Percentiles rank a stretch among this genome's conserved stretches.
Conservation (phyloP, 2,113 vertebrate species). For the Noctilio leporinus region DNA sequence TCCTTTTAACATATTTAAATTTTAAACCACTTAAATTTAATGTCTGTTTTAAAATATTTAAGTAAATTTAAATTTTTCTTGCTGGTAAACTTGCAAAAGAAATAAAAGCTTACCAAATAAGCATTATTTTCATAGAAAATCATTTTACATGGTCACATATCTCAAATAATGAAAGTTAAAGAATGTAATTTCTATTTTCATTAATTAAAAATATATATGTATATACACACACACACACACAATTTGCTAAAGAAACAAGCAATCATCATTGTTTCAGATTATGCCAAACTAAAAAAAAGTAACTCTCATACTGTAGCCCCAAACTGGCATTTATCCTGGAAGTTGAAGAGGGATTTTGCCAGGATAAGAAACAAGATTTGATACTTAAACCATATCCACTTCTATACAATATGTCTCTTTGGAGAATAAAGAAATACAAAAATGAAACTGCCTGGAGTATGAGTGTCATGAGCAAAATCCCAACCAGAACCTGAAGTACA, state of each 20-base stretch:
- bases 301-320: background rate
- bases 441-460: background rate
- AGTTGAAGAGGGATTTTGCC: background rate
- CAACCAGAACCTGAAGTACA: background rate
- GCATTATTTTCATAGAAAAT: background rate
- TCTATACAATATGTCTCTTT: background rate
- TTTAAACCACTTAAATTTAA: background rate
- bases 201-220: constrained; percentile 4
- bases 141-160: background rate
- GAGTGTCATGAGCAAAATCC: background rate
- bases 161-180: background rate
- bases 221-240: background rate
- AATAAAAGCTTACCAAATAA: background rate
- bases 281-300: background rate
- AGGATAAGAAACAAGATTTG: background rate
- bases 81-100: background rate
- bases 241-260: background rate
- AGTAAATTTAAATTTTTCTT: background rate
- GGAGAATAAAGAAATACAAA: background rate
- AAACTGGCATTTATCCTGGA: background rate
- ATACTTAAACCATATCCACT: background rate
- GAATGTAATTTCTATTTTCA: background rate
- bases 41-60: background rate
- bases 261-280: background rate
- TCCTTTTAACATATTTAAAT: background rate